Conservation (phyloP, 1,140 invertebrate genomes). For the Neotoxoptera formosana region DNA sequence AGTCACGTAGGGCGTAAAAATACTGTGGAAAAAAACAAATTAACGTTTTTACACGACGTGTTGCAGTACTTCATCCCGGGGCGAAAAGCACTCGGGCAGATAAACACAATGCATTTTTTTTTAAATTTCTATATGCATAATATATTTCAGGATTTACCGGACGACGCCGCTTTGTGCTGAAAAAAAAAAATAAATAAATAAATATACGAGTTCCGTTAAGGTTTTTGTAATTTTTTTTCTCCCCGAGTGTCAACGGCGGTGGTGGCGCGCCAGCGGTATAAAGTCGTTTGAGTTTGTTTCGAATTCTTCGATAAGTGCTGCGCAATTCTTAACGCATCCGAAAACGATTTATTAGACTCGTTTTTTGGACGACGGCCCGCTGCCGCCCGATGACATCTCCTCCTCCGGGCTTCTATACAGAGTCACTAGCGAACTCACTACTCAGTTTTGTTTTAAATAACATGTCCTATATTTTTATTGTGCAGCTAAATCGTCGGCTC, state of each 20-base stretch:
- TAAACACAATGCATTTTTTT: background rate
- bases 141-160: background rate
- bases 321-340: background rate
- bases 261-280: background rate
- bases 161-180: background rate
- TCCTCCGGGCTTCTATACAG: background rate
- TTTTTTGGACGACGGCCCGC: background rate
- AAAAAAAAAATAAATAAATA: slow-evolving; percentile 3
- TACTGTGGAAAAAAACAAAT: background rate
- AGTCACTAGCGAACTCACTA: background rate
- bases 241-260: background rate
- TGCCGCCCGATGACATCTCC: background rate
- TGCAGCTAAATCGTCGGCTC: background rate
- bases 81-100: background rate
- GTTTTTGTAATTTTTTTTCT: slow-evolving; percentile 4
- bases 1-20: background rate
- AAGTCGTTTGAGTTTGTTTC: background rate
- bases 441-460: background rate
- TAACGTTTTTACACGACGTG: background rate
- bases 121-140: background rate
- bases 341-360: background rate
- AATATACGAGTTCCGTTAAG: background rate
- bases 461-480: background rate
- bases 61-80: background rate
- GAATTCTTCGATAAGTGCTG: slow-evolving; percentile 2